phyloP scores from a whole-genome alignment of 2,797 vertebrate species.

The Orientallactaga sibirica region DNA sequence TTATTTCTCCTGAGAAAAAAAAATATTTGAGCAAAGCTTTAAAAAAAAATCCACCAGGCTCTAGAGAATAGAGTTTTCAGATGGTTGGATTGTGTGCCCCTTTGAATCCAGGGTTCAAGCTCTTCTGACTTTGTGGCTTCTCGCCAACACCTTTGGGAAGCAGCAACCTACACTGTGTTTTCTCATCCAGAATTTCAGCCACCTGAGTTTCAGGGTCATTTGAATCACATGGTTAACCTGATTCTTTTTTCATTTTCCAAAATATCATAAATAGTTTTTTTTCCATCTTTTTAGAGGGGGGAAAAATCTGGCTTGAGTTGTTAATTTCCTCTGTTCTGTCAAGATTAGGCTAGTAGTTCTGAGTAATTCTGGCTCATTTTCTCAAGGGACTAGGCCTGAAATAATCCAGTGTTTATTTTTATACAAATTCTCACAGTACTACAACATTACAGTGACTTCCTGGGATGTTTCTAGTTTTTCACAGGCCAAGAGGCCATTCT shows the following conservation, averaged over 20 bases:
- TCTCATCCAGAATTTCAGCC: conserved; percentile 66
- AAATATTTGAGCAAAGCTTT: conserved; percentile 65
- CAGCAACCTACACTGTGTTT: neutral
- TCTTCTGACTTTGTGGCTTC: conserved; percentile 77
- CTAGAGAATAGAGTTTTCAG: conserved; percentile 75
- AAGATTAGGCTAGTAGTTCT: conserved; percentile 88
- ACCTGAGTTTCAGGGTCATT: conserved; percentile 74
- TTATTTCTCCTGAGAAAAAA: conserved; percentile 82
- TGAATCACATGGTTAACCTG: conserved; percentile 81
- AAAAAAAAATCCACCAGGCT: conserved; percentile 63
- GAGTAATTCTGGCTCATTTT: conserved; percentile 89
- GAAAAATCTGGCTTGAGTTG: conserved; percentile 85
- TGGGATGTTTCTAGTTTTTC: conserved; percentile 92
- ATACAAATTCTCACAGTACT: conserved; percentile 92
- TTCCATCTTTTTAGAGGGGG: conserved; percentile 47
- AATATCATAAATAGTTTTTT: conserved; percentile 78
- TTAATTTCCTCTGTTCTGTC: conserved; percentile 90
- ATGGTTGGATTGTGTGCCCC: conserved; percentile 56
- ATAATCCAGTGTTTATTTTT: conserved; percentile 94
- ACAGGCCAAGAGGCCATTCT: conserved; percentile 91
- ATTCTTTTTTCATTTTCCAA: conserved; percentile 79
- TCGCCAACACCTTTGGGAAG: conserved; percentile 79
- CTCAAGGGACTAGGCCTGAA: conserved; percentile 88
- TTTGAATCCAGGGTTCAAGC: conserved; percentile 68
- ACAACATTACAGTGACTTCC: conserved; percentile 89